phyloP scores from a whole-genome alignment of 1,140 invertebrate species.

The Dolichoris vasculosae region DNA sequence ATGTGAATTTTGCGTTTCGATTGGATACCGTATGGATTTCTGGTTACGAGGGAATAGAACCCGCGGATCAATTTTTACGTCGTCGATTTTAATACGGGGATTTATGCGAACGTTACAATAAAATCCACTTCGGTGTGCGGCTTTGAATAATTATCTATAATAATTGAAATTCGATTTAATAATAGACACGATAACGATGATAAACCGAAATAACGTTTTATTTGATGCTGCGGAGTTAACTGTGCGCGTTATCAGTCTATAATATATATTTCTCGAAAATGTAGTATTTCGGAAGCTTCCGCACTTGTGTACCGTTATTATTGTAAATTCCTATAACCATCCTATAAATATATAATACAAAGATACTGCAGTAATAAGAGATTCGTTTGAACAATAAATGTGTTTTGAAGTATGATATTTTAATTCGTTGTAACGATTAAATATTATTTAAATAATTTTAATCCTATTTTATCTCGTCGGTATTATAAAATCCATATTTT shows the following conservation, averaged over 20 bases:
- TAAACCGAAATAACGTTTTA: constrained; percentile 13
- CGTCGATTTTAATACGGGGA: background rate
- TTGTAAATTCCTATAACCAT: background rate
- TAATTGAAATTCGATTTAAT: constrained; percentile 8
- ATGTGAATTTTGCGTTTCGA: background rate
- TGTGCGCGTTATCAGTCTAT: background rate
- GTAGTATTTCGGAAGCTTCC: background rate
- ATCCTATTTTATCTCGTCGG: too few species aligned
- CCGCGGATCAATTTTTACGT: background rate
- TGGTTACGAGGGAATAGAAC: background rate
- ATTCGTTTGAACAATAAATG: constrained; percentile 19
- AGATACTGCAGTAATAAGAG: background rate
- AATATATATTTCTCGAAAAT: constrained; percentile 12
- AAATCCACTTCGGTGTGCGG: background rate
- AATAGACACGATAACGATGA: background rate
- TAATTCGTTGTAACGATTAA: too few species aligned
- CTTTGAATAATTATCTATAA: background rate
- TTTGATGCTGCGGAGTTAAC: background rate
- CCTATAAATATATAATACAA: background rate
- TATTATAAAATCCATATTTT: too few species aligned
- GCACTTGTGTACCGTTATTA: background rate
- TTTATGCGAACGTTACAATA: background rate
- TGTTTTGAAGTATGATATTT: too few species aligned
- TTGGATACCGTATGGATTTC: background rate
- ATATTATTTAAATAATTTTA: too few species aligned